Percentiles rank a stretch among this genome's conserved stretches.
Evolutionary conservation across 1,140 invertebrate genomes (phyloP).

Genomic region (Drosophila arawakana): DNA sequence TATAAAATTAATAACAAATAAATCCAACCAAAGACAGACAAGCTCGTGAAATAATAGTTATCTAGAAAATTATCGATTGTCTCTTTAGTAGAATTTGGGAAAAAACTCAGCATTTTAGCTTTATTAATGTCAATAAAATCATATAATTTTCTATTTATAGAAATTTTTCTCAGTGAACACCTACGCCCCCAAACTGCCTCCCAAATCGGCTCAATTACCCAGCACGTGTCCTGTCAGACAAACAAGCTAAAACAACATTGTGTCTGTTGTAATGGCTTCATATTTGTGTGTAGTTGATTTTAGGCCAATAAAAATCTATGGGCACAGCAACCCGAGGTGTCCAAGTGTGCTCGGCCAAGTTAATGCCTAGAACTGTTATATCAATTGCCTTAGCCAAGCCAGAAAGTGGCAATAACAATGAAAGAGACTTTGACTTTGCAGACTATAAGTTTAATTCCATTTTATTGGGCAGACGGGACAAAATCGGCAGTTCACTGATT

Average conservation of each 20-base stretch:
- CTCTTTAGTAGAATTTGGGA: too few relatives aligned
- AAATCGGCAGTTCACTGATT: neutral
- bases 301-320: slow-evolving; percentile 41
- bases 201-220: slow-evolving; percentile 46
- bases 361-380: slow-evolving; percentile 16
- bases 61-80: too few relatives aligned
- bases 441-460: slow-evolving; percentile 3
- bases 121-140: too few relatives aligned
- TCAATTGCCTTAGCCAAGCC: slow-evolving; percentile 17
- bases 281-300: slow-evolving; percentile 47
- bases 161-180: neutral
- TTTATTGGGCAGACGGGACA: slow-evolving; percentile 3
- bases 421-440: slow-evolving; percentile 3
- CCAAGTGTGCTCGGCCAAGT: slow-evolving; percentile 10
- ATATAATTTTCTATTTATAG: too few relatives aligned
- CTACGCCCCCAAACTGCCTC: neutral
- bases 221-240: slow-evolving; percentile 46
- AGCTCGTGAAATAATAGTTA: too few relatives aligned
- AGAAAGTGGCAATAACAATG: slow-evolving; percentile 12
- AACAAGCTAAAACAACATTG: slow-evolving; percentile 41
- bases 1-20: too few relatives aligned
- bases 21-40: too few relatives aligned
- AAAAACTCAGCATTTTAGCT: too few relatives aligned
- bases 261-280: slow-evolving; percentile 56
- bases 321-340: slow-evolving; percentile 29